Base-by-base conservation (phyloP, 2,888 invertebrate genomes). In the Coenonympha arcania region DNA sequence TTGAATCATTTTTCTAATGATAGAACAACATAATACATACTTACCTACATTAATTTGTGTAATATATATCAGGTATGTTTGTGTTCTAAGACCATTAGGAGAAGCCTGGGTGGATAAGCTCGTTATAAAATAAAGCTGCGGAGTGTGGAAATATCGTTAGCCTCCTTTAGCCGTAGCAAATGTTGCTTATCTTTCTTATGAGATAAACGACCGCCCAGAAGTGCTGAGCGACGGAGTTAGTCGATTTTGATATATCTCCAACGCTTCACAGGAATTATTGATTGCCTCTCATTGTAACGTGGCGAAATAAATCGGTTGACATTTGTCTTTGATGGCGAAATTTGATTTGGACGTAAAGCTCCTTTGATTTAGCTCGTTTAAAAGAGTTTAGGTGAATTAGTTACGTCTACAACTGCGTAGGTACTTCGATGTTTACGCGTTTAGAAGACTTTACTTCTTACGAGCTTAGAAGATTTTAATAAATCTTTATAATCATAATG, bases 141-240 rank as follows among this genome's bases (percentile, higher is more conserved):
- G 6, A 24, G 8, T 24, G 8, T 15, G 11, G 6, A 65, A 63
- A 59, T 62, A 60, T 62, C 56, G 41, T 48, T 51, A 55, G 61
- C 59, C 65, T 64, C 67, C 65, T 67, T 65, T 63, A 62, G 59
- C 60, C 63, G 65, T 68, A 71, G 74, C 72, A 76, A 78, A 77
- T 73, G 71, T 67, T 66, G 63, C 72, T 76, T 75, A 75, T 18
- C 70, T 67, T 69, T 73, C 76, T 71, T 71, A 67, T 66, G 63
- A 66, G 66, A 73, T 73, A 72, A 73, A 71, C 68, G 72, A 62
- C 62, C 62, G 63, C 63, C 66, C 74, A 71, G 71, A 71, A 73
- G 76, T 70, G 72, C 72, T 65, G 66, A 66, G 67, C 71, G 73
- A 73, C 71, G 73, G 69, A 73, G 70, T 71, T 68, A 68, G 73